phyloP scores from a whole-genome alignment of 37 sponge, comb jelly and placozoan genomes.

The Geodia barretti region DNA sequence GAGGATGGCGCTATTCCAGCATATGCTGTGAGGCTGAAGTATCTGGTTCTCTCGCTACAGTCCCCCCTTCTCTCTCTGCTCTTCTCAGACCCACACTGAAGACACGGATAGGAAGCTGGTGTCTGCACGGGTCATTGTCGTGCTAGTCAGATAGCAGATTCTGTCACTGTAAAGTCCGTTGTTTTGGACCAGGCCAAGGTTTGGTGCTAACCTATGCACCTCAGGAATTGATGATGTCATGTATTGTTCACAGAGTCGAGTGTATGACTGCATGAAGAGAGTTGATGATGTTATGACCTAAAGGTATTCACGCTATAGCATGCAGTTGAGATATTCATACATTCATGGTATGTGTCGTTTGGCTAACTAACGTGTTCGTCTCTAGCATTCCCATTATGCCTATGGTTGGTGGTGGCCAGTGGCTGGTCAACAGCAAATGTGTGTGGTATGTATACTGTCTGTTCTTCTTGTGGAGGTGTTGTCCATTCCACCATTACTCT shows the following conservation, averaged over 20 bases:
- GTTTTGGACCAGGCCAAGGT: conserved; percentile 86
- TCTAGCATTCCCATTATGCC: too few relatives aligned
- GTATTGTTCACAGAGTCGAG: conserved; percentile 59
- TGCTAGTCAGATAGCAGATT: conserved; percentile 77
- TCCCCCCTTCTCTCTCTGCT: not conserved
- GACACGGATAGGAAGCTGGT: too few relatives aligned
- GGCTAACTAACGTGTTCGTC: too few relatives aligned
- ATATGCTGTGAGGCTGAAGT: conserved; percentile 48
- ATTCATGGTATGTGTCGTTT: too few relatives aligned
- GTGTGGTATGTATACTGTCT: too few relatives aligned
- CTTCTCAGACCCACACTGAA: conserved; percentile 74
- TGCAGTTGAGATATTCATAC: too few relatives aligned
- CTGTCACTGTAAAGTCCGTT: conserved; percentile 82
- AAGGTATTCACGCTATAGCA: too few relatives aligned
- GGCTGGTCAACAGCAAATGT: too few relatives aligned
- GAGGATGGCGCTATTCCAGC: conserved; percentile 60
- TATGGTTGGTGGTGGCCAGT: too few relatives aligned
- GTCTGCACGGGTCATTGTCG: conserved; percentile 9
- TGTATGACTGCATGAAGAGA: conserved; percentile 80
- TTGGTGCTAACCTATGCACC: too few relatives aligned
- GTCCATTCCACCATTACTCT: too few relatives aligned
- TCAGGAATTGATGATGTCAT: not conserved
- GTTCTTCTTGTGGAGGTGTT: too few relatives aligned
- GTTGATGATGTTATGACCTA: conserved; percentile 92
- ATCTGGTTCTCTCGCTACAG: not conserved